Base-by-base conservation (phyloP, 2,888 invertebrate genomes). In the Himalopsyche tibetana region DNA sequence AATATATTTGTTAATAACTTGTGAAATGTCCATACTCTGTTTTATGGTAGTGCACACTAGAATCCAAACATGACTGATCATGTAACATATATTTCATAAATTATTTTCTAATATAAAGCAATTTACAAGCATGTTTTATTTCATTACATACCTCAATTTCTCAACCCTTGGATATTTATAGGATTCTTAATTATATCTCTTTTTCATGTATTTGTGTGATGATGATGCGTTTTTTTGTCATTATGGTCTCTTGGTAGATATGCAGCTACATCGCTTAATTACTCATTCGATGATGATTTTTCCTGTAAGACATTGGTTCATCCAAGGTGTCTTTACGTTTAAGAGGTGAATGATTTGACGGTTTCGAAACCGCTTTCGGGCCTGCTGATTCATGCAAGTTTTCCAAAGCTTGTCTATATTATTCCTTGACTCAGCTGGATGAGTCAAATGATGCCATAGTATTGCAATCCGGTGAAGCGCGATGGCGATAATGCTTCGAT, bases 341-440 rank as follows among this genome's bases (percentile, higher is more conserved):
- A 82, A 95, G 91, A 0, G 95, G 94, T 90, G 93, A 93, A 89
- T 95, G 95, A 90, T 92, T 92, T 11, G 92, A 91, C 83, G 91
- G 91, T 84, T 87, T 88, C 17, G 90, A 88, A 80, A 90, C 91
- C 1, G 91, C 90, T 90, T 95, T 95, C 38, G 94, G 94, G 1
- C 95, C 95, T 5, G 96, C 95, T 5, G 96, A 95, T 91, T 97
- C 97, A 91, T 97, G 97, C 4, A 98, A 94, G 91, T 98, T 97
- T 91, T 98, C 98, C 98, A 98, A 98, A 4, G 98, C 98, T 91
- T 97, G 96, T 45, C 97, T 95, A 92, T 98, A 98, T 92, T 97
- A 90, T 95, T 95, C 83, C 97, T 94, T 11, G 97, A 97, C 90
- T 97, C 97, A 97, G 83, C 97, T 96, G 83, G 97, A 97, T 83